phyloP scores from a whole-genome alignment of 2,888 invertebrate species.

The Volucella bombylans region DNA sequence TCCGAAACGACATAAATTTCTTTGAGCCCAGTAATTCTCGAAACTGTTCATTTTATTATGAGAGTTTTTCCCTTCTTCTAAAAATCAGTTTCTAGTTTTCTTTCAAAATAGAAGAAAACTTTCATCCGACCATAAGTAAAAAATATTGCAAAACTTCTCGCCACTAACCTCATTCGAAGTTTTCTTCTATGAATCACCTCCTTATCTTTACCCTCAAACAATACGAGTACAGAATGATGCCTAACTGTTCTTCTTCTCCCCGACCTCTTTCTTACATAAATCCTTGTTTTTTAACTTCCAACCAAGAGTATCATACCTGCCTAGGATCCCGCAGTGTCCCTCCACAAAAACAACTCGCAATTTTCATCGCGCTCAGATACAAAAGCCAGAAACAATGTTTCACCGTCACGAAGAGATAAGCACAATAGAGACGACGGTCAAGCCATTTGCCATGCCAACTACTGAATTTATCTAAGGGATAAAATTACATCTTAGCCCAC shows the following conservation, averaged over 20 bases:
- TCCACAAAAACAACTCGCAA: neutral
- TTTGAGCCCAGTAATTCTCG: no score
- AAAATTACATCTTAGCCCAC: conserved; percentile 35
- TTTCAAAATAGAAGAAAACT: no score
- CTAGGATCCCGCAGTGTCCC: neutral
- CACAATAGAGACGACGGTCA: conserved; percentile 23
- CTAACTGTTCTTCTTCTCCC: neutral
- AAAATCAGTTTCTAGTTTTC: no score
- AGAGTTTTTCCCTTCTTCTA: no score
- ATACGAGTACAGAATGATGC: conserved; percentile 15
- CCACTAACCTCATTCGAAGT: conserved; percentile 24
- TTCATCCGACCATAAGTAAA: neutral
- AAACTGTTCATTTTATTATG: no score
- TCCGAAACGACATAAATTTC: no score
- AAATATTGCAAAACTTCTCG: conserved; percentile 33
- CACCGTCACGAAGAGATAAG: conserved; percentile 26
- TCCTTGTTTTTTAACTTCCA: conserved; percentile 15
- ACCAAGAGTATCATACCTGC: neutral
- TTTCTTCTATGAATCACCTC: conserved; percentile 29
- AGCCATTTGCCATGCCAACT: neutral
- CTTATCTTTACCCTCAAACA: conserved; percentile 18
- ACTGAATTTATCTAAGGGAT: conserved; percentile 1
- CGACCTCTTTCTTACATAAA: conserved; percentile 21
- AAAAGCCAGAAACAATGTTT: conserved; percentile 38
- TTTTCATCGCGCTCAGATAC: conserved; percentile 1